phyloP scores from a whole-genome alignment of 2,113 vertebrate genomes.

The Murina feae region DNA sequence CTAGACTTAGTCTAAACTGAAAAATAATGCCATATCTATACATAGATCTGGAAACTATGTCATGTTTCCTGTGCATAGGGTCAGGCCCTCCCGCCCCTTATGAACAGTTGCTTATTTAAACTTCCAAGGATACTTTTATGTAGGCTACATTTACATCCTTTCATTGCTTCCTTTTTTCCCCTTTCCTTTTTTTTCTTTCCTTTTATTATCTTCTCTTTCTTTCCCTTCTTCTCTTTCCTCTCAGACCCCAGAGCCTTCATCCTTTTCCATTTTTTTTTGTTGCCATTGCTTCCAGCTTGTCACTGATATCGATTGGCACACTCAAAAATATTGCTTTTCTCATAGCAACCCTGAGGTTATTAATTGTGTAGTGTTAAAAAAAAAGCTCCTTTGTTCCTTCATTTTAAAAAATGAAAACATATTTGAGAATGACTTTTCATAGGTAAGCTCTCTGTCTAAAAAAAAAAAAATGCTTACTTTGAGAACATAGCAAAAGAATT shows the following conservation, averaged over 20 bases:
- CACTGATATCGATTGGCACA: background rate
- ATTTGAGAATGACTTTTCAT: background rate
- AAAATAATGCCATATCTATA: background rate
- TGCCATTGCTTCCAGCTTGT: background rate
- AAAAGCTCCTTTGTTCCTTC: background rate
- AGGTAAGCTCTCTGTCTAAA: background rate
- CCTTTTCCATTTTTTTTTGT: background rate
- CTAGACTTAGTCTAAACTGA: background rate
- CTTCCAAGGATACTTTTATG: background rate
- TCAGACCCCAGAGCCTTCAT: background rate
- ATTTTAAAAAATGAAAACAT: background rate
- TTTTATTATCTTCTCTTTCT: too few relatives aligned
- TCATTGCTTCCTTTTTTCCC: background rate
- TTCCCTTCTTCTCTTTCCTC: background rate
- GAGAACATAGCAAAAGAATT: background rate
- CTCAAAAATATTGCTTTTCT: background rate
- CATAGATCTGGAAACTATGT: background rate
- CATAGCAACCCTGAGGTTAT: background rate
- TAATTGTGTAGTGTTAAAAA: background rate
- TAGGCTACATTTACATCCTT: background rate
- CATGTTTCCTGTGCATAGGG: background rate
- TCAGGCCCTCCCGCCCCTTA: background rate
- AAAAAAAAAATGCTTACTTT: background rate
- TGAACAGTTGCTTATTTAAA: background rate
- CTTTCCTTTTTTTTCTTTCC: background rate